Base-by-base conservation (phyloP, 1,140 invertebrate species). In the Vanessa tameamea region DNA sequence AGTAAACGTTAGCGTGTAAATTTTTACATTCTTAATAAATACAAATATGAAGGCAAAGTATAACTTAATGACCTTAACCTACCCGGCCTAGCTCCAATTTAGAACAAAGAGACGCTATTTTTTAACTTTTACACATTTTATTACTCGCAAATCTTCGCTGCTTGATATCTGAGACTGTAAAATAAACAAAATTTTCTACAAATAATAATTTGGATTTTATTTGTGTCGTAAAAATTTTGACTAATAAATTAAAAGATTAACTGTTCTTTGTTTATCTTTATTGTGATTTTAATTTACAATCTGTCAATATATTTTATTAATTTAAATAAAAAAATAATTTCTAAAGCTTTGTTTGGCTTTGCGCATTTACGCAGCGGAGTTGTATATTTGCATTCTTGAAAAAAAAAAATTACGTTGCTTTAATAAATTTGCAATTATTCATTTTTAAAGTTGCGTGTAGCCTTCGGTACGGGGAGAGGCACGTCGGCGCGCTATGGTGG, bases 81-180 rank as follows among this genome's bases (percentile, higher is more conserved):
- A 91, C 87, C 90, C 90, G 87, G 87, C 88, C 78, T 90, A 90
- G 88, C 84, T 85, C 87, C 78, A 82, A 81, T 85, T 91, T 86
- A 83, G 81, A 86, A 83, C 82, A 82, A 81, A 88, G 89, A 91
- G 87, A 89, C 89, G 87, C 76, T 81, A 55, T 81, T 84, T 82
- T 77, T 83, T 77, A 59, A 55, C 75, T 75, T 79, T 76, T 77
- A 65, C 71, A 79, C 77, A 78, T 71, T 73, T 75, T 77, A 69
- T 82, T 48, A 53, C 47, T 79, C 66, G 81, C 79, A 73, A 74
- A 85, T 80, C 87, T 77, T 77, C 69, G 77, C 80, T 75, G 78
- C 81, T 79, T 59, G 26, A 61, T 37, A 61, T 57, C 20, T 15
- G 61, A 31, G 50, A 47, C 37, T 57, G 53, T 47, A 47, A 13